Conservation (phyloP, 2,113 vertebrate genomes). For the Hiodon tergisus region DNA sequence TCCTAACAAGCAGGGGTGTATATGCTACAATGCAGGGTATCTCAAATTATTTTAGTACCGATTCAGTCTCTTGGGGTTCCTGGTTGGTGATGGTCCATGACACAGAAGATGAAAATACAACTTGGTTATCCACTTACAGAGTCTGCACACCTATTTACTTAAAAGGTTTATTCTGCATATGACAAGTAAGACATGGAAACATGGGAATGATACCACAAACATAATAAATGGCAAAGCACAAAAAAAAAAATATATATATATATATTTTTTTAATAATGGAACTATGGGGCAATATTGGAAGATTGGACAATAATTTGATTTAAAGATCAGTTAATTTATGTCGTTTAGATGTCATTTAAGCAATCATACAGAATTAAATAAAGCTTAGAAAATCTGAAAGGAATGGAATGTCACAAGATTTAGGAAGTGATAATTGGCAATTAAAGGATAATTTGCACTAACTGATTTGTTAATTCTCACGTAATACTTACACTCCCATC, state of each 20-base stretch:
- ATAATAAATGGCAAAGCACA: neutral
- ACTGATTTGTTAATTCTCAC: neutral
- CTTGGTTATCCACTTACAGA: constrained; percentile 13
- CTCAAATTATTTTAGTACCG: constrained; percentile 49
- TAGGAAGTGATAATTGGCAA: too few species aligned
- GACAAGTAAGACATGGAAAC: neutral
- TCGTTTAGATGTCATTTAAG: too few species aligned
- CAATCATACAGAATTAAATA: too few species aligned
- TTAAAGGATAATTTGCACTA: neutral
- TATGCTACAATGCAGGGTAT: constrained; percentile 30
- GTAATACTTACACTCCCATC: constrained; percentile 85
- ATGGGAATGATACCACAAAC: neutral
- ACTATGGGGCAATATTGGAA: too few species aligned
- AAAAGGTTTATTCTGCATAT: neutral
- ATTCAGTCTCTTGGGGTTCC: constrained; percentile 58
- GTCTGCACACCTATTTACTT: neutral
- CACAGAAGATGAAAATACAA: constrained; percentile 34
- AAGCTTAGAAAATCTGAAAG: too few species aligned
- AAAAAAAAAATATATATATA: neutral
- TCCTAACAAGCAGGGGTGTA: constrained; percentile 2
- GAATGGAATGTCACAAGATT: too few species aligned
- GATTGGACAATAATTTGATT: too few species aligned
- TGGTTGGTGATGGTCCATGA: constrained; percentile 39
- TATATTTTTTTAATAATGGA: neutral
- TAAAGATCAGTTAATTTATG: too few species aligned